Evolutionary conservation across 2,797 vertebrate genomes (phyloP).

Genomic region (Argentina silus): DNA sequence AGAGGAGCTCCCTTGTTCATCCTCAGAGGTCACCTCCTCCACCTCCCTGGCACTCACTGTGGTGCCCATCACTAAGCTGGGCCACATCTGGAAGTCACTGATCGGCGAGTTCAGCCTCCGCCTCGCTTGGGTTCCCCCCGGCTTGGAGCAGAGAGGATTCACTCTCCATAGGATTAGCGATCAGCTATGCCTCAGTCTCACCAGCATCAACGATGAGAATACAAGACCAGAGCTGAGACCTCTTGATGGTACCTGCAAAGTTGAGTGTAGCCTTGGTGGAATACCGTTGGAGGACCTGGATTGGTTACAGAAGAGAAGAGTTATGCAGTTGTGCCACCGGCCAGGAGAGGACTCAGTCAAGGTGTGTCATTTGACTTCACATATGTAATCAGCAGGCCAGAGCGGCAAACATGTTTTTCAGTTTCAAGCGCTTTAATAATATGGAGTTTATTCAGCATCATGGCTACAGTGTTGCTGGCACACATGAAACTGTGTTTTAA

Average conservation of each 20-base stretch:
- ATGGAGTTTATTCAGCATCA: not conserved
- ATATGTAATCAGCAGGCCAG: not conserved
- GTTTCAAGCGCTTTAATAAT: slow-evolving; percentile 8
- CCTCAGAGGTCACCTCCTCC: slow-evolving; percentile 54
- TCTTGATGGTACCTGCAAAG: slow-evolving; percentile 64
- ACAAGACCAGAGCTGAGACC: slow-evolving; percentile 44
- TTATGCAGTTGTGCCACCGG: slow-evolving; percentile 87
- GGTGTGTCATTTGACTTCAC: slow-evolving; percentile 68
- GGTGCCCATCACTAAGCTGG: slow-evolving; percentile 62
- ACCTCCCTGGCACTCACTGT: slow-evolving; percentile 75
- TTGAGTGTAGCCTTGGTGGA: slow-evolving; percentile 78
- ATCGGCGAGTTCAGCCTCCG: slow-evolving; percentile 85
- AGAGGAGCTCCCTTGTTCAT: slow-evolving; percentile 64
- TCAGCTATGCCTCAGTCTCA: slow-evolving; percentile 80
- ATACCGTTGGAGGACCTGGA: slow-evolving; percentile 87
- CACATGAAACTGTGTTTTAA: not conserved
- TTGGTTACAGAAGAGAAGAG: slow-evolving; percentile 93
- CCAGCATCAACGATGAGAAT: slow-evolving; percentile 61
- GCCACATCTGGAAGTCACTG: slow-evolving; percentile 83
- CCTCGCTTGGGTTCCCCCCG: slow-evolving; percentile 62
- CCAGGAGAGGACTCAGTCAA: slow-evolving; percentile 76
- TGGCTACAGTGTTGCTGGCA: not conserved
- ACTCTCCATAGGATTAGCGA: slow-evolving; percentile 75
- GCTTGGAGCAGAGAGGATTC: slow-evolving; percentile 73
- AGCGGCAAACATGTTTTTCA: not conserved